Conservation (phyloP, 1,140 invertebrate species). For the Trachymyrmex cornetzi region DNA sequence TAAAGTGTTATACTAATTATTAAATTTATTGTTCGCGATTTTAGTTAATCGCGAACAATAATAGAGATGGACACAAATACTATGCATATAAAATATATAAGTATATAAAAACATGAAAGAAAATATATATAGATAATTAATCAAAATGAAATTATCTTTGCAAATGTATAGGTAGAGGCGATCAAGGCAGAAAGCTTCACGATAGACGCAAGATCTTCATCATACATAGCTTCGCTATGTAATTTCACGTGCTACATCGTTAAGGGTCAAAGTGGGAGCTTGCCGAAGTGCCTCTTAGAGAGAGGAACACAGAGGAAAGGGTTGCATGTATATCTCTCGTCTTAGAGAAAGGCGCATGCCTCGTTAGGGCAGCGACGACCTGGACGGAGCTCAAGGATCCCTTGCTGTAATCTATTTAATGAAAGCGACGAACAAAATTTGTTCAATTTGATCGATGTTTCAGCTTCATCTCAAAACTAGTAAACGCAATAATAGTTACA, state of each 20-base stretch:
- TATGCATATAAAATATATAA: no score
- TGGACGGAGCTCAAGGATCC: constrained; percentile 34
- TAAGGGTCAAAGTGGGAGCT: constrained; percentile 16
- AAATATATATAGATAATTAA: background rate
- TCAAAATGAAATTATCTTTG: constrained; percentile 23
- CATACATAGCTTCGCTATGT: background rate
- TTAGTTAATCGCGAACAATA: background rate
- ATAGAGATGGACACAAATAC: background rate
- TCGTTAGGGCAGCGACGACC: constrained; percentile 34
- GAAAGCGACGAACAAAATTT: constrained; percentile 31
- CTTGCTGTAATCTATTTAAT: constrained; percentile 50
- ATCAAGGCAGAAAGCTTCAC: background rate
- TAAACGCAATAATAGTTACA: background rate
- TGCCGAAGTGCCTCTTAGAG: constrained; percentile 32
- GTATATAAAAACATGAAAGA: background rate
- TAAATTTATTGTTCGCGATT: background rate
- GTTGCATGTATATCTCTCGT: constrained; percentile 20
- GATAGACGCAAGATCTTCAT: constrained; percentile 1
- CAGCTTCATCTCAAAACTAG: background rate
- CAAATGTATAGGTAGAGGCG: background rate
- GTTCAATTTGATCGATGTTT: constrained; percentile 1
- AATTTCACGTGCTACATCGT: constrained; percentile 29
- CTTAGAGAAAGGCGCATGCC: constrained; percentile 30
- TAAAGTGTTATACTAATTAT: background rate
- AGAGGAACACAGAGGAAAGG: constrained; percentile 7